phyloP scores from a whole-genome alignment of 2,888 invertebrate species.

The Lasioglossum pauxillum region DNA sequence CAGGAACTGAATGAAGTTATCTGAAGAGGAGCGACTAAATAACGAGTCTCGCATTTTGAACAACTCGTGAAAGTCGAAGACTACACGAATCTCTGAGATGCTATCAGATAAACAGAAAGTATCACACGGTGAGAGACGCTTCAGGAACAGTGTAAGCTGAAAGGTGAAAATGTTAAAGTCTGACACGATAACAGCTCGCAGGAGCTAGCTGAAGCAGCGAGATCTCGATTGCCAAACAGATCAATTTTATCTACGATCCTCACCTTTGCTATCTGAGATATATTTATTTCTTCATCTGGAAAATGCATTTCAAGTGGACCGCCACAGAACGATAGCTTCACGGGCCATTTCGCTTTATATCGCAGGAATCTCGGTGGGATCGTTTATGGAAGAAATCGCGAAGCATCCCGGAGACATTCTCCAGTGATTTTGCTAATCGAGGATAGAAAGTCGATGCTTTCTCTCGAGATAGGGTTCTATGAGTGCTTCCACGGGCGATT shows the following conservation, averaged over 20 bases:
- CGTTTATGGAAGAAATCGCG: neutral
- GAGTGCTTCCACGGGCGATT: neutral
- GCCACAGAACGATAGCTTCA: neutral
- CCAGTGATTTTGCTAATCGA: constrained; percentile 1
- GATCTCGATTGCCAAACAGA: neutral
- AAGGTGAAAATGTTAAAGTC: neutral
- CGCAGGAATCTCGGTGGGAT: neutral
- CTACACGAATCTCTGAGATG: no score
- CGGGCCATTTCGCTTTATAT: neutral
- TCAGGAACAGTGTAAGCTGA: neutral
- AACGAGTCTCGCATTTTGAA: no score
- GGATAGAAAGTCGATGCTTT: neutral
- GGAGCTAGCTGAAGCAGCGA: no score
- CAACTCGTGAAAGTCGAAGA: no score
- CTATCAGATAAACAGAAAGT: no score
- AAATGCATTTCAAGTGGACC: neutral
- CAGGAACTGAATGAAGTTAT: no score
- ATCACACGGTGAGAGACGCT: no score
- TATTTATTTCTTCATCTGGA: neutral
- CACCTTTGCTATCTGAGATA: neutral
- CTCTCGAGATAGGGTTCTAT: neutral
- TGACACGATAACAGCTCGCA: neutral
- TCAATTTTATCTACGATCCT: neutral
- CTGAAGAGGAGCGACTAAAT: no score
- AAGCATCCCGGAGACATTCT: neutral